A percentile compares a stretch with the other conserved stretches of the same genome.
Evolutionary conservation across 2,797 vertebrate genomes (phyloP).

Genomic region (Tangara arthus): DNA sequence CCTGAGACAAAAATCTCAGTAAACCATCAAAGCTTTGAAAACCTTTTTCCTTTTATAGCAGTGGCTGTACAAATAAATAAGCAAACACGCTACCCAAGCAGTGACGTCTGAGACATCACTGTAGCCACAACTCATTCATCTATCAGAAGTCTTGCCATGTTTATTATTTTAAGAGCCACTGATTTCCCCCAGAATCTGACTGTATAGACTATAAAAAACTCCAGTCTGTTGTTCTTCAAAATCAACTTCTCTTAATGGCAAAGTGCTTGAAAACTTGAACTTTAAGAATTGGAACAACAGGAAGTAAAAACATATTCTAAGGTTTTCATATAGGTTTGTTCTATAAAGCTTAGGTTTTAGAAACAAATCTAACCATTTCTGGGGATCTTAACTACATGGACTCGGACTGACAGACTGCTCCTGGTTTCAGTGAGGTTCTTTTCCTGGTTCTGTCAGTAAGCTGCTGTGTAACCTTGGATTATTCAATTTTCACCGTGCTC

Average conservation of each 20-base stretch:
- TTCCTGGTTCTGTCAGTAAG: not conserved
- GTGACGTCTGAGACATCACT: not conserved
- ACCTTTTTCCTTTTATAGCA: not conserved
- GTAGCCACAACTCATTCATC: not conserved
- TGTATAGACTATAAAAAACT: not conserved
- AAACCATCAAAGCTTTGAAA: not conserved
- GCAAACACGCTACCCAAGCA: not conserved
- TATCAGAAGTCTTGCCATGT: not conserved
- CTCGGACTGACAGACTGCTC: not conserved
- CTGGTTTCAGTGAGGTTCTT: not conserved
- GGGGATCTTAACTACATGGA: not conserved
- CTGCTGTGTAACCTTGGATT: not conserved
- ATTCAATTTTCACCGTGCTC: not conserved
- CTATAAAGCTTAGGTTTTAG: not conserved
- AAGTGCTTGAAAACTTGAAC: not conserved
- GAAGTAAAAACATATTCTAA: not conserved
- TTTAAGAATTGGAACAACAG: not conserved
- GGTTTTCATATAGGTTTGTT: not conserved
- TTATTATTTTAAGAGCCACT: constrained; percentile 4
- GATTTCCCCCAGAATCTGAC: not conserved
- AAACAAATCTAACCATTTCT: not conserved
- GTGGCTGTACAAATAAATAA: not conserved
- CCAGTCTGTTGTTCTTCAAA: not conserved
- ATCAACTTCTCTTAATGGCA: not conserved
- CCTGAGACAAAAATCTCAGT: not conserved